These are phyloP conservation scores for Holocentrus rufus DNA, from an alignment of 2,797 vertebrate species.

Conservation along the genomic window DNA sequence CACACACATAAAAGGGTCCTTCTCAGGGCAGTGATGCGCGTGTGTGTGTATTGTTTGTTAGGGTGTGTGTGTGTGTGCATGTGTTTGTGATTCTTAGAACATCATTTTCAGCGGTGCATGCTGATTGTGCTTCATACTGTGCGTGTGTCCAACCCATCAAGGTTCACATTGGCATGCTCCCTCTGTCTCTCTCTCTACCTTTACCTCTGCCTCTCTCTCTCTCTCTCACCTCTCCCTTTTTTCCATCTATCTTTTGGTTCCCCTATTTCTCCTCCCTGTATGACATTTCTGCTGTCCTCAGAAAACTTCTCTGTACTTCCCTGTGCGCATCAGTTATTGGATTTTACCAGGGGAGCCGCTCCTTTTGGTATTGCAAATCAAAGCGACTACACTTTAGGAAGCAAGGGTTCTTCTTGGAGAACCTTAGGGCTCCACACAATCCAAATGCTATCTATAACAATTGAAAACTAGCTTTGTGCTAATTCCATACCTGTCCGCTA, in stretches of 20 bases:
- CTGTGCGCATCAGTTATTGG: conserved; percentile 40
- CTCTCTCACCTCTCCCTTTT: conserved; percentile 42
- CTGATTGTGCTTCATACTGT: conserved; percentile 77
- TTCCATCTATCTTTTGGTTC: conserved; percentile 52
- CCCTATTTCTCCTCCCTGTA: conserved; percentile 55
- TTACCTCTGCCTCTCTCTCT: conserved; percentile 36
- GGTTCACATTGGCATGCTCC: conserved; percentile 75
- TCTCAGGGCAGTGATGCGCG: conserved; percentile 52
- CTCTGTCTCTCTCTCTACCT: conserved; percentile 37
- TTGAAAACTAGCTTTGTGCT: conserved; percentile 14
- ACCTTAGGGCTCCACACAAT: conserved; percentile 37
- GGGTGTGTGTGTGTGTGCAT: conserved; percentile 13
- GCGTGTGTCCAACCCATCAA: conserved; percentile 77
- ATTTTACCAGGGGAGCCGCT: conserved; percentile 53
- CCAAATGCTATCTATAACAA: background rate
- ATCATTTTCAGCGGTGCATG: conserved; percentile 72
- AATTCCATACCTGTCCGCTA: background rate
- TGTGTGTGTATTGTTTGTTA: background rate
- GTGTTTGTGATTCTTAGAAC: conserved; percentile 66
- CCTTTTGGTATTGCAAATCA: conserved; percentile 47
- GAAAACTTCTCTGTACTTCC: conserved; percentile 48
- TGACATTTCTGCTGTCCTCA: conserved; percentile 66
- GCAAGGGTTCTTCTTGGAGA: conserved; percentile 41
- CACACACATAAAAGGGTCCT: conserved; percentile 69
- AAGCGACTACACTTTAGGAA: conserved; percentile 51